Evolutionary conservation across 2,113 vertebrate genomes (phyloP).

Genomic region (Zingel zingel): DNA sequence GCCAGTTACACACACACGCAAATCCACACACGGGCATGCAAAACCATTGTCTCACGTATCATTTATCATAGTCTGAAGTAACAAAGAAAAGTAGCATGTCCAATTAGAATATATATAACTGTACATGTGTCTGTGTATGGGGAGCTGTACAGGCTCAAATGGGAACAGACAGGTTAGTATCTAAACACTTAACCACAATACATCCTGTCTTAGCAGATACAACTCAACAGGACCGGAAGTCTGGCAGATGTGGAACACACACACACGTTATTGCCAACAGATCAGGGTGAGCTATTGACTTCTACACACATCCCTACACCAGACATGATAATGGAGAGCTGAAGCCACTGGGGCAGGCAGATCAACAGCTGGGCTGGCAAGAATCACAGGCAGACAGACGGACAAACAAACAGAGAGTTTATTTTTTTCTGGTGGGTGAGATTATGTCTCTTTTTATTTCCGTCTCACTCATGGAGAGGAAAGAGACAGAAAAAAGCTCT

Average conservation of each 20-base stretch:
- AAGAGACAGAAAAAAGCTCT: constrained; percentile 31
- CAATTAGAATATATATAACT: constrained; percentile 19
- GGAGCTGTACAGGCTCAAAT: constrained; percentile 4
- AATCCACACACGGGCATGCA: constrained; percentile 18
- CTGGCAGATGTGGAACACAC: constrained; percentile 51
- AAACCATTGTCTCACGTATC: constrained; percentile 19
- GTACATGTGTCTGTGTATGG: not conserved
- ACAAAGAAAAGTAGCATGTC: constrained; percentile 23
- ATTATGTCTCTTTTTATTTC: constrained; percentile 44
- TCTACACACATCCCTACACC: constrained; percentile 42
- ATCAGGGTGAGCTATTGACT: constrained; percentile 66
- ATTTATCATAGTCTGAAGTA: constrained; percentile 41
- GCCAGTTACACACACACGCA: constrained; percentile 49
- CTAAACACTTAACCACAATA: constrained; percentile 45
- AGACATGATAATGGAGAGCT: constrained; percentile 58
- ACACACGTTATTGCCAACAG: constrained; percentile 46
- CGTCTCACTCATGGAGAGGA: constrained; percentile 30
- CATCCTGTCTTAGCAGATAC: constrained; percentile 54
- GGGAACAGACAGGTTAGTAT: constrained; percentile 38
- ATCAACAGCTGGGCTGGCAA: constrained; percentile 64
- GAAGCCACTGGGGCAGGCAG: constrained; percentile 49
- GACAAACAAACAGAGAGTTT: constrained; percentile 35
- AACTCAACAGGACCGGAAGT: constrained; percentile 47
- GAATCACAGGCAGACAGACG: constrained; percentile 41
- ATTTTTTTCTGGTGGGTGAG: constrained; percentile 32